Evolutionary conservation across 2,113 vertebrate genomes (phyloP), one percentile per base, ranked within the genome.

Genomic region (Calidris pugnax): DNA sequence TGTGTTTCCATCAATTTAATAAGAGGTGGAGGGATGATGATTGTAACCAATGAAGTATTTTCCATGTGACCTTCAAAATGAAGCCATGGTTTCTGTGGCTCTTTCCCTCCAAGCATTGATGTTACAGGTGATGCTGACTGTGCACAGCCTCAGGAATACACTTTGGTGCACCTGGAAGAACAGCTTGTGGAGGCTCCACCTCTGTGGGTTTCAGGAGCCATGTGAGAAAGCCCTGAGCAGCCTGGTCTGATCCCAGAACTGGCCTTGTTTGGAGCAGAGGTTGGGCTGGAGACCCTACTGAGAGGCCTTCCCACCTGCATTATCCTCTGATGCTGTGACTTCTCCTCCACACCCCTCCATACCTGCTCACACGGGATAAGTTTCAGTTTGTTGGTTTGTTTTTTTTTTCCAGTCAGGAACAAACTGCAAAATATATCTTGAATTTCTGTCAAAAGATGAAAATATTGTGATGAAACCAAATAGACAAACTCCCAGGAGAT

Each of bases 111-210:
- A 1, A 3, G 26, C 30, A 3, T 30, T 47, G 63, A 15, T 41
- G 21, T 53, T 77, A 30, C 57, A 37, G 71, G 64, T 60, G 71
- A 43, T n/a, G 45, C 51, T 48, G 39, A 14, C 45, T 55, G 26
- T 16, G 59, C 37, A 2, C 17, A 48, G 16, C n/a, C 45, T 20
- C 9, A 1, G 45, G 13, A 12, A 5, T 5, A 12, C 1, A 1
- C 63, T 50, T 75, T 2, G 0, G 11, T 71, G 43, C 0, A 2
- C 82, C n/a, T 41, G 60, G 20, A 37, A 73, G 53, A 85, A n/a
- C 26, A 7, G 28, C 21, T 69, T 37, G n/a, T 35, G 51, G 39
- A 37, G 53, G 45, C 39, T 43, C 30, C 1, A 0, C 47, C 51
- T 18, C 9, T 32, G 27, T 8, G 6, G 4, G 6, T 28, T n/a